Percentiles rank a stretch among this genome's conserved stretches.
phyloP scores from a whole-genome alignment of 2,888 invertebrate genomes.

The Timema cristinae region DNA sequence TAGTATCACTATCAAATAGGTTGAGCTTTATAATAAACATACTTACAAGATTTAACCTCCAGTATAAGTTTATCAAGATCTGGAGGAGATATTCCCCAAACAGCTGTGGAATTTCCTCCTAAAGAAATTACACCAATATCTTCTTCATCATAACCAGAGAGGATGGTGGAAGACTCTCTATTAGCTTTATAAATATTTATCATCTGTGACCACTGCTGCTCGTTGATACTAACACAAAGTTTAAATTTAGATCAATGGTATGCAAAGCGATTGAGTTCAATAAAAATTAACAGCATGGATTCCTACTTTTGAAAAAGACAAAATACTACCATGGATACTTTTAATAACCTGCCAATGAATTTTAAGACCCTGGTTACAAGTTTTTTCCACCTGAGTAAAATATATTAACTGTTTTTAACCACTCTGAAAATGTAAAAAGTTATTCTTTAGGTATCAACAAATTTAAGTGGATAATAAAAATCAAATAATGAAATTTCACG shows the following conservation, averaged over 20 bases:
- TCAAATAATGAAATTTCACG: too few species aligned
- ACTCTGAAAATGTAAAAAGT: too few species aligned
- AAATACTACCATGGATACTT: too few species aligned
- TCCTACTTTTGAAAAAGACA: too few species aligned
- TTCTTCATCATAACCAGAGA: constrained; percentile 75
- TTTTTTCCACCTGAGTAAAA: too few species aligned
- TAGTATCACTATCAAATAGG: neutral
- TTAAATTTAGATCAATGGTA: neutral
- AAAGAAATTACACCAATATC: constrained; percentile 81
- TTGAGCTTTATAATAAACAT: neutral
- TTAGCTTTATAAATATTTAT: constrained; percentile 62
- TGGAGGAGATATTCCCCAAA: constrained; percentile 95
- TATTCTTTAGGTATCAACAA: too few species aligned
- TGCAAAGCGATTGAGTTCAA: neutral
- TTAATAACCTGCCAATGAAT: too few species aligned
- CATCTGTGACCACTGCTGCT: constrained; percentile 57
- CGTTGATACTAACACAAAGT: constrained; percentile 50
- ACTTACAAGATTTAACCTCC: constrained; percentile 59
- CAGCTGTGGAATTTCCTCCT: constrained; percentile 78
- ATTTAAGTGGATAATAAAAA: too few species aligned
- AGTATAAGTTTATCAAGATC: constrained; percentile 66
- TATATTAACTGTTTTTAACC: too few species aligned
- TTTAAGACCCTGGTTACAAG: too few species aligned
- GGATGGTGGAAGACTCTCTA: constrained; percentile 74
- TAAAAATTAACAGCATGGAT: too few species aligned